Conservation (phyloP, 2,797 vertebrate species). For the Gouania willdenowi region DNA sequence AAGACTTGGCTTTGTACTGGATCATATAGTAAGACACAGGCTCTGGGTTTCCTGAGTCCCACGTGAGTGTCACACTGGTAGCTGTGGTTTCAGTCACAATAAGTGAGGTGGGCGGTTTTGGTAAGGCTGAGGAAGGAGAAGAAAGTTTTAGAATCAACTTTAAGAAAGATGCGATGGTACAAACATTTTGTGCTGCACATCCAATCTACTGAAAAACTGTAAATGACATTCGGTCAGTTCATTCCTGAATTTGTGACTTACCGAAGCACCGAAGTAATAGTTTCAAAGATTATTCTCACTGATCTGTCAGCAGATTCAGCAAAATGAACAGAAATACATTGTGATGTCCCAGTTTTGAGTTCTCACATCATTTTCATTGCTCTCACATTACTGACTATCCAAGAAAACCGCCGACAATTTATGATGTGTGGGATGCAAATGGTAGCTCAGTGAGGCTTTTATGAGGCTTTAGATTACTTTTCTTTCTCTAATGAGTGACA, state of each 20-base stretch:
- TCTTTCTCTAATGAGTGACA: constrained; percentile 61
- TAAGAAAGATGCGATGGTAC: constrained; percentile 8
- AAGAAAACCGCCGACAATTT: constrained; percentile 38
- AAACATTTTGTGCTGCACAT: constrained; percentile 1
- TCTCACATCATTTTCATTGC: constrained; percentile 23
- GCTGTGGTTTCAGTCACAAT: constrained; percentile 92
- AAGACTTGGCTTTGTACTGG: constrained; percentile 85
- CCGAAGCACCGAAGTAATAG: constrained; percentile 7
- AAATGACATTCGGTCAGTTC: constrained; percentile 7
- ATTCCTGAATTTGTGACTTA: constrained; percentile 18
- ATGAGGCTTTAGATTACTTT: constrained; percentile 29
- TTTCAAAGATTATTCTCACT: constrained; percentile 30
- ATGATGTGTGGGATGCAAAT: constrained; percentile 35
- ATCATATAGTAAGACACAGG: constrained; percentile 93
- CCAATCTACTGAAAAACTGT: constrained; percentile 2
- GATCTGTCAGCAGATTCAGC: constrained; percentile 16
- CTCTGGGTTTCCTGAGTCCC: constrained; percentile 93
- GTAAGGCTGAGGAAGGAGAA: constrained; percentile 77
- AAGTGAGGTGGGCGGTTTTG: constrained; percentile 87
- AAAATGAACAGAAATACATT: constrained; percentile 24
- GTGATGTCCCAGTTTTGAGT: constrained; percentile 31
- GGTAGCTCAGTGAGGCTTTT: constrained; percentile 30
- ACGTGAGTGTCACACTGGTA: constrained; percentile 92
- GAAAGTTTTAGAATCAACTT: constrained; percentile 5
- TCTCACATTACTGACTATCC: constrained; percentile 28